Evolutionary conservation across 1,140 invertebrate genomes (phyloP).

Genomic region (Trichonephila clavata): DNA sequence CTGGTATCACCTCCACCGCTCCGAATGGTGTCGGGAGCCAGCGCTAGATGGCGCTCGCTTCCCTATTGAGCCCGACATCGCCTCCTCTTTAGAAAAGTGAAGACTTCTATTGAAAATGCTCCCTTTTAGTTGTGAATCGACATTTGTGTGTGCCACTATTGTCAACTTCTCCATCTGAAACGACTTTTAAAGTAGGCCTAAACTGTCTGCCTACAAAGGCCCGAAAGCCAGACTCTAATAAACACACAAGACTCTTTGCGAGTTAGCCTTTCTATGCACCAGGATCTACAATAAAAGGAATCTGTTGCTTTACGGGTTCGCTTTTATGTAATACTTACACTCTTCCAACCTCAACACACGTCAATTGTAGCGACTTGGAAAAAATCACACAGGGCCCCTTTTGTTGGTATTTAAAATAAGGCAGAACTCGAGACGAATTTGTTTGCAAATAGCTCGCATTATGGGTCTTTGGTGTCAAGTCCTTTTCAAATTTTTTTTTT

Average conservation of each 20-base stretch:
- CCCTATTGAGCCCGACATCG: not conserved
- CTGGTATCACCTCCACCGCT: not conserved
- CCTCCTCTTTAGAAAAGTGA: constrained; percentile 57
- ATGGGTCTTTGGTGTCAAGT: constrained; percentile 10
- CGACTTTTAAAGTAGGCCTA: constrained; percentile 71
- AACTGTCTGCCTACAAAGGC: constrained; percentile 67
- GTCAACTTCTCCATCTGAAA: constrained; percentile 50
- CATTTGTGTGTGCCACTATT: constrained; percentile 67
- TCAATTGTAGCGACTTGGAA: constrained; percentile 35
- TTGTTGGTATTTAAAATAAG: constrained; percentile 60
- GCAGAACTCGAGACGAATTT: constrained; percentile 36
- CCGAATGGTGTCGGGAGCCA: constrained; percentile 3
- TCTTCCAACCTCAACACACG: not conserved
- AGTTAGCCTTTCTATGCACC: constrained; percentile 21
- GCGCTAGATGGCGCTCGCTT: constrained; percentile 64
- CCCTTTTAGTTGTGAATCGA: constrained; percentile 64
- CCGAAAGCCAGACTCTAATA: constrained; percentile 45
- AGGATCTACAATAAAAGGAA: constrained; percentile 55
- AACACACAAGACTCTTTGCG: constrained; percentile 56
- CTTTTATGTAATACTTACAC: constrained; percentile 51
- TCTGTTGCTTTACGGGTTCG: constrained; percentile 53
- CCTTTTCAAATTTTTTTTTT: not conserved
- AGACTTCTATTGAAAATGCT: constrained; percentile 64
- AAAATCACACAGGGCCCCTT: constrained; percentile 13
- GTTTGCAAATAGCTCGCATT: constrained; percentile 64